Evolutionary conservation across 2,113 vertebrate genomes (phyloP), one percentile per base, ranked within the genome.

Genomic region (Oncorhynchus clarkii): DNA sequence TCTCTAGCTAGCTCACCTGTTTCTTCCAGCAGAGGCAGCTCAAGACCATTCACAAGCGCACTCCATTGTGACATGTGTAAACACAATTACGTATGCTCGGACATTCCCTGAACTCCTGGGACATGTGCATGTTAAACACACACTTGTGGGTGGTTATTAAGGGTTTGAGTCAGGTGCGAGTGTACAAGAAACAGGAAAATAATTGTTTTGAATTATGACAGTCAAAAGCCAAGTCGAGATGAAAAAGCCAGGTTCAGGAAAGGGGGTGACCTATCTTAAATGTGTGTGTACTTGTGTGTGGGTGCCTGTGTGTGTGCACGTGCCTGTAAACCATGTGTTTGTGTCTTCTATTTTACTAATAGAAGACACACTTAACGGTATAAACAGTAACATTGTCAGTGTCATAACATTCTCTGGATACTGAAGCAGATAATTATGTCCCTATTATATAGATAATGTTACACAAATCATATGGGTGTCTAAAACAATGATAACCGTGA

Each of bases 381-480:
- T 22, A 54, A 24, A 57, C 24, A 16, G 16, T 57, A 59, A 71
- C 70, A 31, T 57, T 54, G 70, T 71, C 70, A 18, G 49, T 71
- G 29, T 69, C 66, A 49, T 71, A 75, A 68, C 48, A 27, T 26
- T 24, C 31, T 48, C 34, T 8, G 29, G 13, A 59, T 22, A 60
- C 54, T 5, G 18, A 54, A 27, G 59, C 60, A 16, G 22, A 73
- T 24, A 14, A 26, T 16, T 34, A 48, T 66, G 39, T 27, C n/a
- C 34, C 72, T 74, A 8, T 27, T 66, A 51, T 14, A 6, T 45
- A 66, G 14, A 49, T 66, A 48, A 45, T 67, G 72, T 79, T 86
- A 85, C 85, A 73, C 81, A 86, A 85, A 84, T 73, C 66, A 79
- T 60, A 20, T 67, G 5, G 60, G 66, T 82, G 76, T 86, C n/a